phyloP scores from a whole-genome alignment of 2,113 vertebrate genomes.

The Ploceus nigricollis region DNA sequence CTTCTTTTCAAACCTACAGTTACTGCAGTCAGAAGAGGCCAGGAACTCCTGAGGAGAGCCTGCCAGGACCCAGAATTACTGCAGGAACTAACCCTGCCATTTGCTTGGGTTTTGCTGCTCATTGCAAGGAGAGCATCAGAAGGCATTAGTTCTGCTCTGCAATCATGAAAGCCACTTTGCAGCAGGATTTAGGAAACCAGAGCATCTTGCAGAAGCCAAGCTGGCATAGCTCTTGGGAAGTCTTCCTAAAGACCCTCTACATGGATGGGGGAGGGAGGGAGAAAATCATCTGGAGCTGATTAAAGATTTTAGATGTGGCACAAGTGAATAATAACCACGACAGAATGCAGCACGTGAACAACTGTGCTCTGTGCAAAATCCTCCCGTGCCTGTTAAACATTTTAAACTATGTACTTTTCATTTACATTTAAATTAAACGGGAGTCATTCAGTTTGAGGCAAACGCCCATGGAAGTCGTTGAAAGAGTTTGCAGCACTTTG shows the following conservation, averaged over 20 bases:
- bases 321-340: background rate
- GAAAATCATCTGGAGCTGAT: background rate
- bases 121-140: background rate
- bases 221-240: background rate
- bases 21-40: background rate
- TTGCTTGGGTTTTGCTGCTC: background rate
- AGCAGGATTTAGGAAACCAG: background rate
- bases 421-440: constrained; percentile 54
- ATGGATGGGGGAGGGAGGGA: background rate
- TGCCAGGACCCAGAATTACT: background rate
- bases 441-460: background rate
- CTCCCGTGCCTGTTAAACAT: background rate
- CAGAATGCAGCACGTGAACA: background rate
- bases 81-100: background rate
- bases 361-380: background rate
- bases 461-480: background rate
- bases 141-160: background rate
- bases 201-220: background rate
- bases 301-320: background rate
- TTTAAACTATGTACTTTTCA: background rate
- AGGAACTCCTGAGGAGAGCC: background rate
- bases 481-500: background rate
- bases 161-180: background rate
- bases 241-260: background rate
- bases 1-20: background rate